Evolutionary conservation across 2,797 vertebrate genomes (phyloP).

Genomic region (Urocyon cinereoargenteus): DNA sequence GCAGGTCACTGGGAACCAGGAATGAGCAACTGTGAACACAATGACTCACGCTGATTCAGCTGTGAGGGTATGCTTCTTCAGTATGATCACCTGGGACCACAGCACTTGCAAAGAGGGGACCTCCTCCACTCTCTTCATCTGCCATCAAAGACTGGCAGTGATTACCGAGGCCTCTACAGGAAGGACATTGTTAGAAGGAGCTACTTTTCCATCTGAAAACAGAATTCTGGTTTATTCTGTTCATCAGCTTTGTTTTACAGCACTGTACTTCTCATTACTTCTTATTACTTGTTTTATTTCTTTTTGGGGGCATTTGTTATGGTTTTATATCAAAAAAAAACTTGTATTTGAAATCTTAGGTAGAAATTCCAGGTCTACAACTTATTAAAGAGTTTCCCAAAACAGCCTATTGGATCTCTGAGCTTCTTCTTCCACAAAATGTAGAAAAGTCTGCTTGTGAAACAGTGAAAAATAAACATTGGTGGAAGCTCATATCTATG

Average conservation of each 20-base stretch:
- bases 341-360: not conserved
- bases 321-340: not conserved
- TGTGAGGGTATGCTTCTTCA: not conserved
- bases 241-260: not conserved
- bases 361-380: not conserved
- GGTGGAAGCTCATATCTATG: not conserved
- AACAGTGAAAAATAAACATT: not conserved
- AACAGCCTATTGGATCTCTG: not conserved
- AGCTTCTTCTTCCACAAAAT: not conserved
- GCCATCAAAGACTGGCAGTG: not conserved
- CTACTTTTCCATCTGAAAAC: slow-evolving; percentile 11
- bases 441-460: not conserved
- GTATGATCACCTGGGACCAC: no score
- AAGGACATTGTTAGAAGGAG: not conserved
- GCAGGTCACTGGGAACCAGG: not conserved
- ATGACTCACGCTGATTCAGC: not conserved
- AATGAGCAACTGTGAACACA: not conserved
- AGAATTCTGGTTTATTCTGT: not conserved
- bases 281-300: not conserved
- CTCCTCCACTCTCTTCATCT: not conserved
- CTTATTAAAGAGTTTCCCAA: not conserved
- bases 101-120: rapidly evolving
- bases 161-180: not conserved
- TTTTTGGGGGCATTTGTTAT: not conserved
- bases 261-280: not conserved